Evolutionary conservation across 2,888 invertebrate genomes (phyloP).

Genomic region (Gerosis bhagava): DNA sequence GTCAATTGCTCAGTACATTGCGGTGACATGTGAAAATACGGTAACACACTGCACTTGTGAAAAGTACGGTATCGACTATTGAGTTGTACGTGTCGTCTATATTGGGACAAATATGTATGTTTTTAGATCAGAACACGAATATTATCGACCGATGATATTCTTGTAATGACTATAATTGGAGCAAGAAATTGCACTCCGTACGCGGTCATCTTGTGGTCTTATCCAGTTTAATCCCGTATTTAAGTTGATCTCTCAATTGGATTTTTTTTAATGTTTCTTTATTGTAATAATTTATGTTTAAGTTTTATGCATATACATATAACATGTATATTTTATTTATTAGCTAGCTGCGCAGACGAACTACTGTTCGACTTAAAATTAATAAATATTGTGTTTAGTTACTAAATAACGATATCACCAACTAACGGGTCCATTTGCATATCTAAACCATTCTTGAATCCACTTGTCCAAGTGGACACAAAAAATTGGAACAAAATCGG

Average conservation of each 20-base stretch:
- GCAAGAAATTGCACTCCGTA: conserved; percentile 2
- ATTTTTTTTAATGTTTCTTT: conserved; percentile 2
- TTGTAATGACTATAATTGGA: conserved; percentile 34
- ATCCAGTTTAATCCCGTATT: conserved; percentile 10
- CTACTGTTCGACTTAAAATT: too few species aligned
- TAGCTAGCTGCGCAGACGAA: too few species aligned
- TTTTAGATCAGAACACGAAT: conserved; percentile 40
- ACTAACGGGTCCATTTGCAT: too few species aligned
- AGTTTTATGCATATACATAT: too few species aligned
- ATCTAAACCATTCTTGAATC: too few species aligned
- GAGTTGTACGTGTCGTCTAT: not conserved
- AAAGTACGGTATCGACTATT: not conserved
- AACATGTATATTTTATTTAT: too few species aligned
- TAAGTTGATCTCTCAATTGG: conserved; percentile 8
- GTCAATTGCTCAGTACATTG: conserved; percentile 3
- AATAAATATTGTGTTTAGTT: too few species aligned
- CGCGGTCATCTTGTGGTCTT: not conserved
- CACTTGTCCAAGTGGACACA: too few species aligned
- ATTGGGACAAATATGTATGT: conserved; percentile 37
- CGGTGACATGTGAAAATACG: conserved; percentile 9
- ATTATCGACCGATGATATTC: conserved; percentile 22
- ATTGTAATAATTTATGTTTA: too few species aligned
- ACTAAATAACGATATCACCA: too few species aligned
- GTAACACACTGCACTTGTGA: not conserved
- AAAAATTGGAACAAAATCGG: too few species aligned